These are phyloP conservation scores for Musca domestica DNA, from an alignment of 1,140 invertebrate genomes.

Conservation along the genomic window DNA sequence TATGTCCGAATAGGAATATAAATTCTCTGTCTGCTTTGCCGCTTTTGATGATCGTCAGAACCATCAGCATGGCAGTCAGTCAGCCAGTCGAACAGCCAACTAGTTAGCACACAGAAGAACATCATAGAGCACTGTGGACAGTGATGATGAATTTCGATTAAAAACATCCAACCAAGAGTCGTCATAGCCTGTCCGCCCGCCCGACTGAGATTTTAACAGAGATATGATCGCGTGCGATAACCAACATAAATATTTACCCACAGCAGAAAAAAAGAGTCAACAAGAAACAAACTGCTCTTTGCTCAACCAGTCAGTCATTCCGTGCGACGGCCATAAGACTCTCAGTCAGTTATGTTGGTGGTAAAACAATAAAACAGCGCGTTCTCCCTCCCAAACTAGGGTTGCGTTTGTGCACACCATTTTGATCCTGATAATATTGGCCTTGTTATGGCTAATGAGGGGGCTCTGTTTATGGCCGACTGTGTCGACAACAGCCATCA, in stretches of 20 bases:
- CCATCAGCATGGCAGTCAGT: neutral
- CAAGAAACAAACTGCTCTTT: neutral
- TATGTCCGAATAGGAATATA: too few species aligned
- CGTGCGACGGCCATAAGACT: neutral
- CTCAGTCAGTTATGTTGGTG: neutral
- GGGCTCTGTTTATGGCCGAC: neutral
- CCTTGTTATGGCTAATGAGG: constrained; percentile 4
- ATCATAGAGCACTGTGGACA: neutral
- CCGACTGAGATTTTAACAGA: neutral
- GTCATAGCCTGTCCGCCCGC: neutral
- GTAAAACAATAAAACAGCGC: neutral
- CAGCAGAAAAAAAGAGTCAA: neutral
- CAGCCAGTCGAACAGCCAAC: neutral
- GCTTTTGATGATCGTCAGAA: neutral
- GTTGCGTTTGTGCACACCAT: neutral
- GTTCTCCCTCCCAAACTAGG: neutral
- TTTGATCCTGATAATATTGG: constrained; percentile 13
- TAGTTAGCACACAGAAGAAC: neutral
- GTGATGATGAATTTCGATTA: neutral
- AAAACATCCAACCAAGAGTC: neutral
- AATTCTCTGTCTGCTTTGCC: neutral
- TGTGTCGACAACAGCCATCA: neutral
- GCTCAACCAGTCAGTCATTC: neutral
- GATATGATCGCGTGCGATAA: constrained; percentile 48
- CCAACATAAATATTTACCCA: constrained; percentile 44